Conservation (phyloP, 2,888 invertebrate species). For the Labia minor region DNA sequence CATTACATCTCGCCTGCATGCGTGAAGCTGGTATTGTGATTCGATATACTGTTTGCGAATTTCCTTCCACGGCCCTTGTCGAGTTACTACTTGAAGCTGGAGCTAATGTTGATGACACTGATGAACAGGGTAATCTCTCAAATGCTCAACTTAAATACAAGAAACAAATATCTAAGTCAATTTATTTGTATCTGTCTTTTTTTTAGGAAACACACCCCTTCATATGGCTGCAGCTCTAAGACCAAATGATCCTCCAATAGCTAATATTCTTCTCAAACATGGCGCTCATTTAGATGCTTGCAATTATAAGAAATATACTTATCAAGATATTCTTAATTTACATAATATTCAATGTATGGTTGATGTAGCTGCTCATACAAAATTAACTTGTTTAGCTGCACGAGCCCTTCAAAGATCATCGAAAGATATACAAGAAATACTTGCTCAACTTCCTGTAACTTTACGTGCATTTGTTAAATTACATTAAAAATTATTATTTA, state of each 20-base stretch:
- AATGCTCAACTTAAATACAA: no score
- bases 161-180: no score
- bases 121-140: conserved; percentile 57
- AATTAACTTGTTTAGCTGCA: neutral
- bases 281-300: conserved; percentile 80
- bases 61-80: conserved; percentile 58
- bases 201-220: conserved; percentile 63
- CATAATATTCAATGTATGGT: neutral
- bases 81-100: conserved; percentile 69
- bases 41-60: conserved; percentile 56
- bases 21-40: conserved; percentile 55
- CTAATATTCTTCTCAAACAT: conserved; percentile 58
- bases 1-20: conserved; percentile 75
- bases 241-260: conserved; percentile 59
- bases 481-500: neutral
- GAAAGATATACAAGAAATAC: neutral
- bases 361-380: neutral
- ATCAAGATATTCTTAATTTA: conserved; percentile 49
- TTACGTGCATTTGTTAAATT: neutral
- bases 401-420: neutral
- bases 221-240: conserved; percentile 68
- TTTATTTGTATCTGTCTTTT: no score
- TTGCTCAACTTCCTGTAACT: neutral
- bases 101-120: conserved; percentile 65
- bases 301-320: conserved; percentile 65